These are phyloP conservation scores for Fringilla coelebs DNA, from an alignment of 2,797 vertebrate species.

Conservation along the genomic window DNA sequence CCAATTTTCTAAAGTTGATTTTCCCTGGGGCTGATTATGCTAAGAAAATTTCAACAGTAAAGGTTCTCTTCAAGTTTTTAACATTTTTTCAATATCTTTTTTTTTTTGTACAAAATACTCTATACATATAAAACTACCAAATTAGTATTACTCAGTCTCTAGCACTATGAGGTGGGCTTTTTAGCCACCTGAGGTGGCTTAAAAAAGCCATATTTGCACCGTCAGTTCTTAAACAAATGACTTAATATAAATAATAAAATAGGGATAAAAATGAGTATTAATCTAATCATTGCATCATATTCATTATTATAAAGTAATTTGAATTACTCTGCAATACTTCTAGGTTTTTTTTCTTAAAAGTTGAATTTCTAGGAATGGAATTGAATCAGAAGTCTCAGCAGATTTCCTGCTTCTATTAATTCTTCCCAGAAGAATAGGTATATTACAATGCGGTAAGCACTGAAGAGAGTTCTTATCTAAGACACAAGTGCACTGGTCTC, in stretches of 20 bases:
- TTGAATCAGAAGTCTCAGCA: slow-evolving; percentile 23
- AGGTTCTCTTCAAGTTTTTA: neutral
- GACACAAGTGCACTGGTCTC: neutral
- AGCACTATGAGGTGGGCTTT: neutral
- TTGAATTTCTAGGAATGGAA: neutral
- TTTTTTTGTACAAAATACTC: neutral
- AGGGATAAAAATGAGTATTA: neutral
- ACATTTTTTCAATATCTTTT: neutral
- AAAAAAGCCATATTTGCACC: neutral
- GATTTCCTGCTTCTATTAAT: slow-evolving; percentile 9
- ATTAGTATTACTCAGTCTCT: neutral
- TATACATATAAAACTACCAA: neutral
- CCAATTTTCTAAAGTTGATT: neutral
- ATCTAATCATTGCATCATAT: neutral
- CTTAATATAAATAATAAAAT: neutral
- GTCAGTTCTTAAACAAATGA: neutral
- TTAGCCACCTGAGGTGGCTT: neutral
- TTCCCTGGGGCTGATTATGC: neutral
- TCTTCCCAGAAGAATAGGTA: neutral
- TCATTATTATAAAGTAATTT: neutral
- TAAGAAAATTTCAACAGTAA: neutral
- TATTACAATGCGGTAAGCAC: neutral
- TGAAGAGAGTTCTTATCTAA: neutral
- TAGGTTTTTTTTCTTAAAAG: slow-evolving; percentile 9
- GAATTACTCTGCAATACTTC: neutral